These are phyloP conservation scores for Epinephelus fuscoguttatus DNA, from an alignment of 2,113 vertebrate genomes.

Conservation along the genomic window DNA sequence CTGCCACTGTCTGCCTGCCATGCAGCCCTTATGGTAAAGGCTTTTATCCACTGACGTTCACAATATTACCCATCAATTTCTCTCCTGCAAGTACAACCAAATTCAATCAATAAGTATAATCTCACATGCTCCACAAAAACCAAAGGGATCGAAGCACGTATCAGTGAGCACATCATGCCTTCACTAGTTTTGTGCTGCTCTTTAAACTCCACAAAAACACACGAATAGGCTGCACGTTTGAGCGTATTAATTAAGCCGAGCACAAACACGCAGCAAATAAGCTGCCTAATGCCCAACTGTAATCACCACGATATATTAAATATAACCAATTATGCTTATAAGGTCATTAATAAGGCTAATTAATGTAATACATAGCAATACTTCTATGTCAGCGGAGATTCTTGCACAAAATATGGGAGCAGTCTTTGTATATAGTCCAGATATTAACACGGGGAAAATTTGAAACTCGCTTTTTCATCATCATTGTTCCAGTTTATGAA, in stretches of 20 bases:
- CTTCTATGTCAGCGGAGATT: slow-evolving; percentile 33
- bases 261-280: slow-evolving; percentile 59
- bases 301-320: slow-evolving; percentile 65
- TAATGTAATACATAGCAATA: slow-evolving; percentile 40
- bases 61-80: not conserved
- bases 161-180: not conserved
- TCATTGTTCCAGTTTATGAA: slow-evolving; percentile 5
- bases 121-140: not conserved
- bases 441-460: not conserved
- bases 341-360: slow-evolving; percentile 65
- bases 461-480: not conserved
- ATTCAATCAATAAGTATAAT: not conserved
- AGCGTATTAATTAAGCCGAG: slow-evolving; percentile 54
- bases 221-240: slow-evolving; percentile 39
- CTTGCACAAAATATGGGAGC: slow-evolving; percentile 9
- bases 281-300: slow-evolving; percentile 53
- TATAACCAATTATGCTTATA: slow-evolving; percentile 63
- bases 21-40: not conserved
- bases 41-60: not conserved
- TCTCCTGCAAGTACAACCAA: not conserved
- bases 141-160: slow-evolving; percentile 5
- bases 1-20: not conserved
- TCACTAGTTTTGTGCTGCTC: slow-evolving; percentile 19
- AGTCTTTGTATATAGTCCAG: not conserved
- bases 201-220: slow-evolving; percentile 31